Percentiles rank a stretch among this genome's conserved stretches.
These are phyloP conservation scores for Saguinus midas DNA, from an alignment of 2,113 vertebrate genomes.

Conservation along the genomic window DNA sequence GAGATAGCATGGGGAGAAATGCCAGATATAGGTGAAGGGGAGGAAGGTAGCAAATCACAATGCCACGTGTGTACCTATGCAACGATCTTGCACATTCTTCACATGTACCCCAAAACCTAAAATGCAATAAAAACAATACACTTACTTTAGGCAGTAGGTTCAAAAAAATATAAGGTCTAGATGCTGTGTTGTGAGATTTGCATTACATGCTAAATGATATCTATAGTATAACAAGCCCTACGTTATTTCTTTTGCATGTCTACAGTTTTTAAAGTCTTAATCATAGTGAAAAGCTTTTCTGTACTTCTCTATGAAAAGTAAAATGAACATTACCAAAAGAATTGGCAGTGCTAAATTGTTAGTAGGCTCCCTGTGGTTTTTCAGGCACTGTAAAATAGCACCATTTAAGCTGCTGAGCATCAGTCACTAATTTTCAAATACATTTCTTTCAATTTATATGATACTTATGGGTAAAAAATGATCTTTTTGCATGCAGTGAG, in stretches of 20 bases:
- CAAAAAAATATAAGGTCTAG: neutral
- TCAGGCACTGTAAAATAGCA: neutral
- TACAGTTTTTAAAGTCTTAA: neutral
- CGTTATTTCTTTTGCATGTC: neutral
- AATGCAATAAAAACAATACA: neutral
- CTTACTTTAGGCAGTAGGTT: neutral
- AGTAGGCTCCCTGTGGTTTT: neutral
- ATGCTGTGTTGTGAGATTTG: neutral
- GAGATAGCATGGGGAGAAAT: too few relatives aligned
- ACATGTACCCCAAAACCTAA: too few relatives aligned
- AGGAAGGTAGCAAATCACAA: too few relatives aligned
- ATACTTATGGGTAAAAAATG: neutral
- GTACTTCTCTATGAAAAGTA: neutral
- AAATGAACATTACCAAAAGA: neutral
- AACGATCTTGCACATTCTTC: too few relatives aligned
- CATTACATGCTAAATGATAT: neutral
- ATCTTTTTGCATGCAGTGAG: neutral
- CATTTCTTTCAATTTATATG: neutral
- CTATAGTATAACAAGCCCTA: neutral
- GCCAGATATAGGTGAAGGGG: too few relatives aligned
- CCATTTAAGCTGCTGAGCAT: neutral
- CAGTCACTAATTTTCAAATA: constrained; percentile 1
- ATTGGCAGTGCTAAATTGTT: neutral
- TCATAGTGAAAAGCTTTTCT: neutral
- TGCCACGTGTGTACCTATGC: too few relatives aligned